A percentile compares a stretch with the other conserved stretches of the same genome.
Evolutionary conservation across 2,113 vertebrate species (phyloP).

Genomic region (Rhadina sibilatrix): DNA sequence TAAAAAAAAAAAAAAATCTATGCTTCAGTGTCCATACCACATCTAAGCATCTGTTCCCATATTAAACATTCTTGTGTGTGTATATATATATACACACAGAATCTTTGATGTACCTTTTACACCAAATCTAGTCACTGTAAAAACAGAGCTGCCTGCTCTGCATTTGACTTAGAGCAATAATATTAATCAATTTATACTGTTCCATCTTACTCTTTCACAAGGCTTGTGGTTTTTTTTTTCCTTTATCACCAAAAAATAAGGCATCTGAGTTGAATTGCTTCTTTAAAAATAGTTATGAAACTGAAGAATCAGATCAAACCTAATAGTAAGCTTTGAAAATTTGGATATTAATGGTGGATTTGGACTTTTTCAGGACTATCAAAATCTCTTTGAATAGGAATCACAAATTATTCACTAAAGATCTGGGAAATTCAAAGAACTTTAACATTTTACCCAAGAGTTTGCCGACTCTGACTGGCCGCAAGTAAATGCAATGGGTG

Average conservation of each 20-base stretch:
- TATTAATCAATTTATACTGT: not conserved
- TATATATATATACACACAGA: not conserved
- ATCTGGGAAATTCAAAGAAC: slow-evolving; percentile 40
- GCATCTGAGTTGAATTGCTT: not conserved
- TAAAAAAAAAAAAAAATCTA: not conserved
- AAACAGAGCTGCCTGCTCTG: not conserved
- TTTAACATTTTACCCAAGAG: slow-evolving; percentile 16
- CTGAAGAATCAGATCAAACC: not conserved
- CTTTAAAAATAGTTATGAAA: not conserved
- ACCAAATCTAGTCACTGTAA: not conserved
- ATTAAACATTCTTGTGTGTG: not conserved
- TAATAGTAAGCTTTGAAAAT: not conserved
- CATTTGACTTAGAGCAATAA: not conserved
- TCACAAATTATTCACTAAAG: slow-evolving; percentile 11
- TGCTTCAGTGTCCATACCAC: not conserved
- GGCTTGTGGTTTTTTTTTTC: not conserved
- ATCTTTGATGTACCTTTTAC: not conserved
- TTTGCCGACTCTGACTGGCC: slow-evolving; percentile 61
- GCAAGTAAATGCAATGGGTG: slow-evolving; percentile 71
- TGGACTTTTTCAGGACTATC: not conserved
- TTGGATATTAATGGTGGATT: not conserved
- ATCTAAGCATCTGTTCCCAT: not conserved
- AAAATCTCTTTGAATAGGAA: slow-evolving; percentile 31
- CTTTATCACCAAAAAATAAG: not conserved
- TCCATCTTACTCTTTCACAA: not conserved